Conservation (phyloP, 2,113 vertebrate species). For the Boulengeromyrus knoepffleri region DNA sequence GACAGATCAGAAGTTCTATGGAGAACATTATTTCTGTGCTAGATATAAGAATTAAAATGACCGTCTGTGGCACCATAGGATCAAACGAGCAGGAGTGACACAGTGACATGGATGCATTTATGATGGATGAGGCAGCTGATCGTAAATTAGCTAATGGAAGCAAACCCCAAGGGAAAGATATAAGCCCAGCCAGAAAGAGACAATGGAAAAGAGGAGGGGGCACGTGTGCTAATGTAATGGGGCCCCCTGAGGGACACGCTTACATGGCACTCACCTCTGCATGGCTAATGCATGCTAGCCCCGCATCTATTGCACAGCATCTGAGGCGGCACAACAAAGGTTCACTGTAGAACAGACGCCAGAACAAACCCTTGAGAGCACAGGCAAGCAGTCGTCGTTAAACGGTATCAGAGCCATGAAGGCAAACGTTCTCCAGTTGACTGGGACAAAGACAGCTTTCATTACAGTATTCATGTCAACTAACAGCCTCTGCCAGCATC, state of each 20-base stretch:
- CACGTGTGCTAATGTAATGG: neutral
- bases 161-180: slow-evolving; percentile 31
- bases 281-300: neutral
- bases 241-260: slow-evolving; percentile 26
- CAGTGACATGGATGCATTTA: slow-evolving; percentile 56
- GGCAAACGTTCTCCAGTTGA: neutral
- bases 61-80: slow-evolving; percentile 9
- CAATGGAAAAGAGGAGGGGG: slow-evolving; percentile 19
- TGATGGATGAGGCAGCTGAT: slow-evolving; percentile 60
- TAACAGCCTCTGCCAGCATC: neutral
- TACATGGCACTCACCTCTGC: neutral
- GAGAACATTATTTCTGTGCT: neutral
- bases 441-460: neutral
- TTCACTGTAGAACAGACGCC: neutral
- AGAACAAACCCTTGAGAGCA: neutral
- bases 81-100: slow-evolving; percentile 51
- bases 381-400: neutral
- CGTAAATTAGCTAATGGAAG: slow-evolving; percentile 61
- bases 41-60: neutral
- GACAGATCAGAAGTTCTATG: neutral
- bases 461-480: neutral
- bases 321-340: neutral
- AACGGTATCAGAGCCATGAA: neutral
- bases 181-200: slow-evolving; percentile 24
- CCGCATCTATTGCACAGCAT: neutral